Base-by-base conservation (phyloP, 2,113 vertebrate species). In the Psettodes erumei region DNA sequence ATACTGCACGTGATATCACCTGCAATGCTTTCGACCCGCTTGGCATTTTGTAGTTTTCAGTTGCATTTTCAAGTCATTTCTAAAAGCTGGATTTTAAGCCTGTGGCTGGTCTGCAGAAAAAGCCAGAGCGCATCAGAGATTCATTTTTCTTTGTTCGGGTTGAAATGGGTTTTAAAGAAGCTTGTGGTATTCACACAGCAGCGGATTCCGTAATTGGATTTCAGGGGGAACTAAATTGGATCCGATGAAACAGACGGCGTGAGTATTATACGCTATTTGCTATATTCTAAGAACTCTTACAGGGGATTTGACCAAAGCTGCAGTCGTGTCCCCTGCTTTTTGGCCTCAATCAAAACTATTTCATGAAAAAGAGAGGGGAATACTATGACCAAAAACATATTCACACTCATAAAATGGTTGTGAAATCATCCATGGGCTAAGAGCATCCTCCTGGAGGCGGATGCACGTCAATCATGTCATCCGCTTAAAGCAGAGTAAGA, bases 1-100 rank as follows among this genome's bases (percentile, higher is more conserved):
- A 81, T 66, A 71, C 35, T n/a, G 45, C 23, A 19, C 23, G 16
- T 37, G 74, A 73, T 69, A 65, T 0, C 9, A n/a, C 42, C 19
- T 8, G 42, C 7, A 33, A 51, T 27, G 27, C 32, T 9, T 51
- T 33, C 43, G 23, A 2, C 13, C 5, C 37, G 42, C 10, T 25
- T 37, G 1, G 35, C 25, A 21, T n/a, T 1, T 18, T 35, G 28
- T 10, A 25, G 3, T 25, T 45, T 18, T 35, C n/a, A 18, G 13
- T n/a, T 25, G 4, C 2, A 25, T 6, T 16, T 18, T 6, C 9
- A 33, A 5, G 7, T 21, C 25, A 35, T 35, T 63, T 32, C 6
- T 19, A 19, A 25, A 35, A 12, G 23, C 28, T 48, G 27, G 27
- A 13, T 23, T 18, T 18, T 10, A 3, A 50, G 28, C 43, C 12